Conservation (phyloP, 2,113 vertebrate species). For the Verasper variegatus region DNA sequence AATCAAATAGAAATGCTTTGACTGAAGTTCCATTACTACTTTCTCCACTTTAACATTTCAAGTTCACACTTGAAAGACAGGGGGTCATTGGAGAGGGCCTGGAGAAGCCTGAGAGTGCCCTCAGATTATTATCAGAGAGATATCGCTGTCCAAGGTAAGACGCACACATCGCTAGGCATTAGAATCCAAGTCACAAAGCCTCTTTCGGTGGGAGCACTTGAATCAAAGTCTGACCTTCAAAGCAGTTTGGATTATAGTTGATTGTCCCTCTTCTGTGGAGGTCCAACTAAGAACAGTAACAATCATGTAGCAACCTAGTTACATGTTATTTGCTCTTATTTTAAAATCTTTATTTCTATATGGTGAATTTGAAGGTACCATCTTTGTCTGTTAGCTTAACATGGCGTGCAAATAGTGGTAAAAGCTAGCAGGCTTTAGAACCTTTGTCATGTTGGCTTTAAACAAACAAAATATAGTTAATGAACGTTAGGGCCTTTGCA, state of each 20-base stretch:
- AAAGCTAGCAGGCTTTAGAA: neutral
- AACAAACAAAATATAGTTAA: no score
- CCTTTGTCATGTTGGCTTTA: no score
- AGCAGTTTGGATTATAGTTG: slow-evolving; percentile 18
- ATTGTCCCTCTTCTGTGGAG: slow-evolving; percentile 4
- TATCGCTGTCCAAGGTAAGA: slow-evolving; percentile 58
- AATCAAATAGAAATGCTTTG: slow-evolving; percentile 63
- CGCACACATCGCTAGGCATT: slow-evolving; percentile 54
- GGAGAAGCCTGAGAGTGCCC: slow-evolving; percentile 49
- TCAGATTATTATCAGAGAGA: slow-evolving; percentile 61
- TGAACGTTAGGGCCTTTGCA: no score
- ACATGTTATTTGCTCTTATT: no score
- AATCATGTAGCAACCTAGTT: no score
- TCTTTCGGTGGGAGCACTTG: slow-evolving; percentile 4
- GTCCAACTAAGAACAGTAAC: neutral
- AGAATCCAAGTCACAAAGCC: slow-evolving; percentile 44
- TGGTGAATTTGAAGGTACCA: neutral
- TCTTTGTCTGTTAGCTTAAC: neutral
- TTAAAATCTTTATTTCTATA: neutral
- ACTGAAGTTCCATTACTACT: slow-evolving; percentile 59
- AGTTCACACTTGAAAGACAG: slow-evolving; percentile 69
- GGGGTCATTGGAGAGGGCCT: slow-evolving; percentile 49
- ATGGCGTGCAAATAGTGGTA: neutral
- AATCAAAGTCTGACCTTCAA: slow-evolving; percentile 26
- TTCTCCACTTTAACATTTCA: slow-evolving; percentile 46